Conservation (phyloP, 2,113 vertebrate genomes). For the Balaenoptera acutorostrata region DNA sequence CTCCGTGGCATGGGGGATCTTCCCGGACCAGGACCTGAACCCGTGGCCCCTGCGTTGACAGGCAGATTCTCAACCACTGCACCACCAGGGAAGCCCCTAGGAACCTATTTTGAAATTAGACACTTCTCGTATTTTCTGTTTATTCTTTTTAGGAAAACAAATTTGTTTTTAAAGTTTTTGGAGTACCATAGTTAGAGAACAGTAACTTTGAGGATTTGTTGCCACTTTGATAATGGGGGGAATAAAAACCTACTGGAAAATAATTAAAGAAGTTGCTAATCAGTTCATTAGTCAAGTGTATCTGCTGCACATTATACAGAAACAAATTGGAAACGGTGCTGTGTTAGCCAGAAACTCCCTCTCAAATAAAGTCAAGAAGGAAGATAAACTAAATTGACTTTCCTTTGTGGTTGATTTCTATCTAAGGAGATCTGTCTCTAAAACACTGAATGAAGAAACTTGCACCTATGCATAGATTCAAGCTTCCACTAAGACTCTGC, state of each 20-base stretch:
- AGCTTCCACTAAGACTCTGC: background rate
- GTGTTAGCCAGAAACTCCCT: slow-evolving; percentile 41
- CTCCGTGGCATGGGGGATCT: no score
- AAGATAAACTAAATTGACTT: slow-evolving; percentile 70
- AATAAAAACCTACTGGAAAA: slow-evolving; percentile 50
- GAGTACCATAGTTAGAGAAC: background rate
- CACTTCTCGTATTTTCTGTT: background rate
- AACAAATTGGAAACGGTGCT: slow-evolving; percentile 61
- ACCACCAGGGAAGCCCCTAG: background rate
- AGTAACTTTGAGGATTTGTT: slow-evolving; percentile 22
- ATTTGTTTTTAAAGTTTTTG: slow-evolving; percentile 19
- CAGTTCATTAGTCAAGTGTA: slow-evolving; percentile 67
- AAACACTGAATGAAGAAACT: slow-evolving; percentile 29
- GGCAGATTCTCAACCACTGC: no score
- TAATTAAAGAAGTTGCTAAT: slow-evolving; percentile 66
- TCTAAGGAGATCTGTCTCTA: slow-evolving; percentile 46
- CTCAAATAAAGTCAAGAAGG: slow-evolving; percentile 60
- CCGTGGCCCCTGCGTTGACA: no score
- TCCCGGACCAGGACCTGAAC: no score
- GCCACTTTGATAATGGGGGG: slow-evolving; percentile 23
- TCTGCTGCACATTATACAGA: slow-evolving; percentile 47
- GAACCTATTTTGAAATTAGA: slow-evolving; percentile 21
- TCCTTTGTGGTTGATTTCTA: slow-evolving; percentile 63
- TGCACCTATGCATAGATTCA: background rate
- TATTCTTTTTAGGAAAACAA: background rate